Evolutionary conservation across 2,888 invertebrate species (phyloP), one percentile per base, ranked within the genome.

Genomic region (Xanthostigma xanthostigma): DNA sequence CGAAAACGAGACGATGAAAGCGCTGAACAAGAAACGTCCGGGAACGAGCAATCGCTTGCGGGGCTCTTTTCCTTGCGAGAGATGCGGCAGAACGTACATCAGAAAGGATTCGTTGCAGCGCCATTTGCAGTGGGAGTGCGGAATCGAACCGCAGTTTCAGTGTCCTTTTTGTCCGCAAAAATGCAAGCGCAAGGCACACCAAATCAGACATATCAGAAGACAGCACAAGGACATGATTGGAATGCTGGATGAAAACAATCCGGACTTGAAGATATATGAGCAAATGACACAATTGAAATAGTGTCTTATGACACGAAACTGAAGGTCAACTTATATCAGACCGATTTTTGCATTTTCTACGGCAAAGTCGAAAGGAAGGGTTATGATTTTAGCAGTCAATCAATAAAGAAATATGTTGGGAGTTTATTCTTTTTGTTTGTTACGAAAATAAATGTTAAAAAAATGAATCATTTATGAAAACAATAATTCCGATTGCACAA

Each of bases 51-150:
- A 59, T 51, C 55, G 66, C 51, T 63, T 64, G 41, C 58, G 60
- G 41, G 67, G 67, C 4, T 68, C 72, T 57, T 74, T 72, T 61
- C 59, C 73, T 53, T 84, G 84, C 67, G 72, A 72, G 53, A 74
- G 74, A 56, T 90, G 89, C 64, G 81, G 82, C 49, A 85, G 87
- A 66, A 78, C 78, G 52, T 90, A 89, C 72, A 80, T 79, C 62
- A 74, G 81, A 63, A 84, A 83, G 62, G 81, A 83, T 55, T 84
- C 84, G n/a, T 67, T 87, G 50, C 82, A 81, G 62, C 75, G 86
- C 50, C 86, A 87, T 65, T 73, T 81, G 59, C 79, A 79, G 60
- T 81, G 82, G 66, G 86, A 87, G 63, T 88, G 87, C 62, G 77
- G 78, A 55, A 80, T 78, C 62, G 75, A 76, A 57, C 81, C 82